These are phyloP conservation scores for Tiliqua scincoides DNA, from an alignment of 2,113 vertebrate genomes.

Conservation along the genomic window DNA sequence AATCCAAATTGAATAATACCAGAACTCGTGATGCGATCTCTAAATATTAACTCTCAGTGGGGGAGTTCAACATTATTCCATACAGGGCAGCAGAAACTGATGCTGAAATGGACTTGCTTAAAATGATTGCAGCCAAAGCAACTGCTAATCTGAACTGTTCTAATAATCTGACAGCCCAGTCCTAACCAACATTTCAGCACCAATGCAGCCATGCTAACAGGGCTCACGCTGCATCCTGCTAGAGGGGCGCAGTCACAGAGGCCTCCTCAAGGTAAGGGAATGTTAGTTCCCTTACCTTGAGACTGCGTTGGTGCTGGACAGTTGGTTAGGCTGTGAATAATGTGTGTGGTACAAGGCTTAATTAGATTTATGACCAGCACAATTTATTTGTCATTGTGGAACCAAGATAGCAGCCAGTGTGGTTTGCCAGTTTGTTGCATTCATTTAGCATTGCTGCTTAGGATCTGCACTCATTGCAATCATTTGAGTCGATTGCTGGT, in stretches of 20 bases:
- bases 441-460: neutral
- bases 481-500: neutral
- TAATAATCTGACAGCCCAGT: neutral
- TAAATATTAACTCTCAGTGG: neutral
- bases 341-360: neutral
- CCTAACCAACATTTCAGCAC: no score
- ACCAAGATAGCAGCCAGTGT: neutral
- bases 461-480: neutral
- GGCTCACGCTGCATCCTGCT: no score
- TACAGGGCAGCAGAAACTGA: neutral
- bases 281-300: no score
- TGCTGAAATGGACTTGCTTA: neutral
- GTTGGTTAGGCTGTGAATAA: neutral
- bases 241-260: no score
- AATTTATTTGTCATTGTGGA: slow-evolving; percentile 7
- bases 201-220: no score
- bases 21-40: neutral
- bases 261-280: no score
- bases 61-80: neutral
- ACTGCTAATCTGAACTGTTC: neutral
- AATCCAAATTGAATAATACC: neutral
- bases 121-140: neutral
- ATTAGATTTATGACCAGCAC: neutral
- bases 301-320: no score
- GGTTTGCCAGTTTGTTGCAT: neutral